phyloP scores from a whole-genome alignment of 1,140 invertebrate species.

The Aphis gossypii region DNA sequence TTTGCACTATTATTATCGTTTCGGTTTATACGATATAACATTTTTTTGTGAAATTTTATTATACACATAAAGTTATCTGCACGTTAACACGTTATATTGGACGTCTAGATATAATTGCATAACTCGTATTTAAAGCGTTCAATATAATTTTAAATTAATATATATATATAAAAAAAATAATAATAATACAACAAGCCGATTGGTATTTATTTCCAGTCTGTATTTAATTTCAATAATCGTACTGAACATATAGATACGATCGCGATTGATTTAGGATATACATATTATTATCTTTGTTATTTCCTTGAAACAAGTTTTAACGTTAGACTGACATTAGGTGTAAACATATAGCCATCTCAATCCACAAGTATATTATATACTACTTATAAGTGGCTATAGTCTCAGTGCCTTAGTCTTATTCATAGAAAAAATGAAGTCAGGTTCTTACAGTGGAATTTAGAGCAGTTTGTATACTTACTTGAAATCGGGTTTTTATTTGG shows the following conservation, averaged over 20 bases:
- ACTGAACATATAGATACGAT: not conserved
- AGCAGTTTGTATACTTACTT: not conserved
- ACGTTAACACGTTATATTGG: not conserved
- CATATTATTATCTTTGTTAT: conserved; percentile 8
- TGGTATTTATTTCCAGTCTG: not conserved
- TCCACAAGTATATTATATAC: not conserved
- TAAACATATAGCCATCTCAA: conserved; percentile 1
- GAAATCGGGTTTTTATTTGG: not conserved
- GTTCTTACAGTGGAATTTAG: not conserved
- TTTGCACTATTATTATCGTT: not conserved
- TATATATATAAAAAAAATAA: not conserved
- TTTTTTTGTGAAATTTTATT: not conserved
- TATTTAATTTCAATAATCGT: not conserved
- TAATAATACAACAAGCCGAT: not conserved
- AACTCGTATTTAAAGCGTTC: not conserved
- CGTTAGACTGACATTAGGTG: not conserved
- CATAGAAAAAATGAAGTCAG: not conserved
- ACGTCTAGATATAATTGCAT: not conserved
- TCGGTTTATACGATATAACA: not conserved
- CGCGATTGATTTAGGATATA: conserved; percentile 9
- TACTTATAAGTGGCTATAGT: not conserved
- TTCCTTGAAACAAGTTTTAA: conserved; percentile 10
- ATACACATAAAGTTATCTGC: not conserved
- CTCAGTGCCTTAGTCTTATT: not conserved
- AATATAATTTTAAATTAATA: not conserved